These are phyloP conservation scores for Sceloporus undulatus DNA, from an alignment of 2,113 vertebrate species.

Conservation along the genomic window DNA sequence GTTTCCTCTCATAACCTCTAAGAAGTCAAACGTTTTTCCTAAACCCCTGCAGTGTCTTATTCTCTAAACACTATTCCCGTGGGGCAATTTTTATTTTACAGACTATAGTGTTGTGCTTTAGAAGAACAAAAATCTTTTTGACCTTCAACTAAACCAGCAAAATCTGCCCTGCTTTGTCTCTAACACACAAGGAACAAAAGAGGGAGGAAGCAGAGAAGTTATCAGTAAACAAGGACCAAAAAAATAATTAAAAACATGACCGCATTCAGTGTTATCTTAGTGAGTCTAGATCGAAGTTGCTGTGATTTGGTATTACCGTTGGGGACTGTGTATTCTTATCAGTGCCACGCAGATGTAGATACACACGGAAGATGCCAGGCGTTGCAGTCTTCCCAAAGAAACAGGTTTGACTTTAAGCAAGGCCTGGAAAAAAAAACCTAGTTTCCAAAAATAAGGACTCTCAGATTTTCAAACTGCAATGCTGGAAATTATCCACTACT, in stretches of 20 bases:
- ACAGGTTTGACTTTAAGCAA: conserved; percentile 16
- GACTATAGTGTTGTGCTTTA: conserved; percentile 26
- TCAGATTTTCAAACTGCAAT: conserved; percentile 19
- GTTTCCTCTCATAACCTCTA: not conserved
- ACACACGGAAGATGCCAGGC: not conserved
- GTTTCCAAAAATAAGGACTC: conserved; percentile 25
- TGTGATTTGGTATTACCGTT: conserved; percentile 27
- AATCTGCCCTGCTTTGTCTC: conserved; percentile 38
- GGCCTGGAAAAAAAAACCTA: conserved; percentile 16
- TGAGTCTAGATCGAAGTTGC: conserved; percentile 1
- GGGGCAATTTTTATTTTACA: conserved; percentile 52
- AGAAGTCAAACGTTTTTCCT: too few relatives aligned
- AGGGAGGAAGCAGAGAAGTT: conserved; percentile 57
- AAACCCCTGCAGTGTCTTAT: accelerated
- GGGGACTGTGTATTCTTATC: conserved; percentile 39
- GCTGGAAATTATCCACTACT: conserved; percentile 15
- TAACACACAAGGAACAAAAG: conserved; percentile 31
- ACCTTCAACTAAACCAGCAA: conserved; percentile 51
- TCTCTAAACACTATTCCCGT: conserved; percentile 15
- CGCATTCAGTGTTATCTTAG: conserved; percentile 25
- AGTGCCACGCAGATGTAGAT: conserved; percentile 28
- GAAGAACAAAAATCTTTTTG: conserved; percentile 54
- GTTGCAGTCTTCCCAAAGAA: conserved; percentile 18
- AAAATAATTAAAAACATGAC: conserved; percentile 48
- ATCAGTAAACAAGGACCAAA: conserved; percentile 41